These are phyloP conservation scores for Morinoia aosen DNA, from an alignment of 2,888 invertebrate species.

Conservation along the genomic window DNA sequence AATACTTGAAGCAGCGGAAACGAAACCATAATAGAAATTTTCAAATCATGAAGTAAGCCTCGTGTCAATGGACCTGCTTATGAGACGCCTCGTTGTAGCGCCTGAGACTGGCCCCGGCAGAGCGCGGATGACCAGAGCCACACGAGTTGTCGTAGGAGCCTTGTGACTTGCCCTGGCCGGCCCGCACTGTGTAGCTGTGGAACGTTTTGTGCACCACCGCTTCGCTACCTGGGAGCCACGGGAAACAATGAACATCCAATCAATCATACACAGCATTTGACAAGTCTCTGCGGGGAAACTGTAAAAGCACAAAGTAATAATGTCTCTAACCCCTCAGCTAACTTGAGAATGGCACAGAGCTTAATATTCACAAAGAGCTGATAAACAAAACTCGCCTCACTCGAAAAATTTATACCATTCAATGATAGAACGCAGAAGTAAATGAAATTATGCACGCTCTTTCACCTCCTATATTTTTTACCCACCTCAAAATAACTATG, in stretches of 20 bases:
- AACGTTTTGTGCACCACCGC: constrained; percentile 83
- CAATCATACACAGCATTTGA: no score
- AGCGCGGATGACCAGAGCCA: constrained; percentile 78
- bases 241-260: background rate
- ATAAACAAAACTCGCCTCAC: no score
- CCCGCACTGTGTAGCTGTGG: constrained; percentile 86
- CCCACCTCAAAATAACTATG: no score
- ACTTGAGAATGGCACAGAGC: no score
- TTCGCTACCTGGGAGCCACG: constrained; percentile 72
- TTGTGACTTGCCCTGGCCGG: constrained; percentile 87
- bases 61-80: constrained; percentile 75
- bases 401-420: no score
- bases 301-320: no score
- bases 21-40: background rate
- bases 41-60: background rate
- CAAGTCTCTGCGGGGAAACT: no score
- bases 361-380: no score
- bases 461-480: no score
- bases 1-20: background rate
- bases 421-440: no score
- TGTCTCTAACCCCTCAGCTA: no score
- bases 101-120: constrained; percentile 85
- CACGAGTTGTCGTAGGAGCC: constrained; percentile 77
- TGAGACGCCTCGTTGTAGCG: constrained; percentile 85
- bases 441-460: no score